phyloP scores from a whole-genome alignment of 2,113 vertebrate species.

The Pungitius pungitius region DNA sequence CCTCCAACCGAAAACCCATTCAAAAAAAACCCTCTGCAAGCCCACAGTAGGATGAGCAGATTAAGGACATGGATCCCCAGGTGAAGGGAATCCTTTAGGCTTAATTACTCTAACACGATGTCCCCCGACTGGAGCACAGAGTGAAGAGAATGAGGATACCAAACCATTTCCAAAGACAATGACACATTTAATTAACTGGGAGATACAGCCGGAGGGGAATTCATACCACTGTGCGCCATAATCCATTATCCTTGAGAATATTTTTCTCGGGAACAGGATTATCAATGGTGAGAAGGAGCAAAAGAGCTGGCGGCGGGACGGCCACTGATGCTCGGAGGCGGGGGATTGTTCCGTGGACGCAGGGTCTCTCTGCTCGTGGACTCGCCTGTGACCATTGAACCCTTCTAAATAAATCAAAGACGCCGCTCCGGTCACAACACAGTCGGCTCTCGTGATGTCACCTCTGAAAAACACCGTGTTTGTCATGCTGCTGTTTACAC shows the following conservation, averaged over 20 bases:
- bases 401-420: not conserved
- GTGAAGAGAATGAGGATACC: constrained; percentile 37
- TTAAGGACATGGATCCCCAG: constrained; percentile 44
- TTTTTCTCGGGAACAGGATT: constrained; percentile 74
- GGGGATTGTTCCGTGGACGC: not conserved
- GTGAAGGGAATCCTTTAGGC: constrained; percentile 64
- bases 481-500: not conserved
- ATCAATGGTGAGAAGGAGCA: constrained; percentile 50
- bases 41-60: constrained; percentile 29
- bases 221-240: constrained; percentile 56
- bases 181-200: constrained; percentile 77
- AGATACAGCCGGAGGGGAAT: constrained; percentile 62
- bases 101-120: constrained; percentile 70
- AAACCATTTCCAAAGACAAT: constrained; percentile 70
- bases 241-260: constrained; percentile 71
- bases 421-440: not conserved
- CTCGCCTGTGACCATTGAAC: not conserved
- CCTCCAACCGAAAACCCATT: not conserved
- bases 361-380: not conserved
- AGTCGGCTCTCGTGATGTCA: not conserved
- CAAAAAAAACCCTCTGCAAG: not conserved
- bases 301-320: constrained; percentile 27
- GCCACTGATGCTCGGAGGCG: constrained; percentile 7
- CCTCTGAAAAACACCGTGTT: not conserved
- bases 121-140: constrained; percentile 52